Conservation (phyloP, 2,797 vertebrate genomes). For the Helostoma temminkii region DNA sequence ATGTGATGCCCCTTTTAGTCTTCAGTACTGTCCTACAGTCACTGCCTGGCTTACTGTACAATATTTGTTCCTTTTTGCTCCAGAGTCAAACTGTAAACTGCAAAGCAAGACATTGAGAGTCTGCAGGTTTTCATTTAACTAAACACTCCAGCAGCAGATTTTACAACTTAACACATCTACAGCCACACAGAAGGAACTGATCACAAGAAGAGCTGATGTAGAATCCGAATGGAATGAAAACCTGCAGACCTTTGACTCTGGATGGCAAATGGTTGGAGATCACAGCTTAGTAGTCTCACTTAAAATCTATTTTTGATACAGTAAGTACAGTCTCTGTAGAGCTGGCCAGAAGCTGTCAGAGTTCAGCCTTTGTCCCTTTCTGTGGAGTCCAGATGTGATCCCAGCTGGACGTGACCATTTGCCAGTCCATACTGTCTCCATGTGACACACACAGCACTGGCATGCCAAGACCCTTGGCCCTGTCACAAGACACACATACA, state of each 20-base stretch:
- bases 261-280: constrained; percentile 29
- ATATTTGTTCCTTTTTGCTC: constrained; percentile 3
- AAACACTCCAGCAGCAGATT: constrained; percentile 19
- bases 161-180: constrained; percentile 17
- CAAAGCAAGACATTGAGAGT: neutral
- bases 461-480: constrained; percentile 74
- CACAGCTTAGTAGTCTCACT: neutral
- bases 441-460: constrained; percentile 74
- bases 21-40: too few species aligned
- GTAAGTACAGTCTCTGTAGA: constrained; percentile 8
- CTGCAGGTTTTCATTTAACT: constrained; percentile 20
- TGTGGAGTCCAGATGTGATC: constrained; percentile 81
- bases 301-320: constrained; percentile 31
- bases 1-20: neutral
- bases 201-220: constrained; percentile 10
- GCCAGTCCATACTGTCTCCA: constrained; percentile 69
- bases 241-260: constrained; percentile 34
- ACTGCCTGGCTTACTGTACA: neutral
- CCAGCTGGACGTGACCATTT: constrained; percentile 75
- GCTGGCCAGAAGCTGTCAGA: constrained; percentile 46
- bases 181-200: constrained; percentile 14
- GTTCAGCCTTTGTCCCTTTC: constrained; percentile 54
- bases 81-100: neutral
- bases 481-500: constrained; percentile 43
- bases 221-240: constrained; percentile 24